Base-by-base conservation (phyloP, 2,888 invertebrate genomes). In the Adelphocoris suturalis region DNA sequence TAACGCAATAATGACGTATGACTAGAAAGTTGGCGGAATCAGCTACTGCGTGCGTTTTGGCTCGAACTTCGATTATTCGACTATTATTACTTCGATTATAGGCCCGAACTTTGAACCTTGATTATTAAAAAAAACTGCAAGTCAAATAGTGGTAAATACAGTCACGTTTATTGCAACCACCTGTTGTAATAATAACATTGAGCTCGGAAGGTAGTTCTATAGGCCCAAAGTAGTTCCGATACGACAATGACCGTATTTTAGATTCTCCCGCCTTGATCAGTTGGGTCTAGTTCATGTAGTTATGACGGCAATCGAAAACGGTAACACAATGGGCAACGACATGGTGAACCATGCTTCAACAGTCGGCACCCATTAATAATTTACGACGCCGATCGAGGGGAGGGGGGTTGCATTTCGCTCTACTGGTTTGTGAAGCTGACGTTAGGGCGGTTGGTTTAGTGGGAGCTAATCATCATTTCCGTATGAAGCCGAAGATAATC, bases 381-480 rank as follows among this genome's bases (percentile, higher is more conserved):
- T 68, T 23, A 68, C 61, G 68, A 68, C 11, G 68, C 68, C 57
- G 19, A 0, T 2, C 52, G 14, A 11, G 12, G 27, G 19, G 11
- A 57, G 23, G 23, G 23, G 68, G 19, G n/a, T 27, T 68, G 68
- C 27, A 23, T 68, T 23, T 23, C 23, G 68, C 68, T 68, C 68
- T 68, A 68, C 23, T 68, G 68, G 68, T 68, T 68, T 13, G 27
- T 23, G 68, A 68, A 23, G 68, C 68, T 23, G 68, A 19, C 68
- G 68, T 68, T 68, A 27, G 68, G 23, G 68, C 23, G 23, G 68
- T 68, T 68, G 23, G 68, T 23, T 68, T 68, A 23, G 68, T 23
- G 23, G 23, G 27, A 23, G 68, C 68, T 68, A 68, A 68, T 68
- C 68, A 23, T 68, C 23, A 68, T 68, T 68, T 68, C 68, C 68